phyloP scores from a whole-genome alignment of 2,113 vertebrate genomes.

The Eulacestoma nigropectus region DNA sequence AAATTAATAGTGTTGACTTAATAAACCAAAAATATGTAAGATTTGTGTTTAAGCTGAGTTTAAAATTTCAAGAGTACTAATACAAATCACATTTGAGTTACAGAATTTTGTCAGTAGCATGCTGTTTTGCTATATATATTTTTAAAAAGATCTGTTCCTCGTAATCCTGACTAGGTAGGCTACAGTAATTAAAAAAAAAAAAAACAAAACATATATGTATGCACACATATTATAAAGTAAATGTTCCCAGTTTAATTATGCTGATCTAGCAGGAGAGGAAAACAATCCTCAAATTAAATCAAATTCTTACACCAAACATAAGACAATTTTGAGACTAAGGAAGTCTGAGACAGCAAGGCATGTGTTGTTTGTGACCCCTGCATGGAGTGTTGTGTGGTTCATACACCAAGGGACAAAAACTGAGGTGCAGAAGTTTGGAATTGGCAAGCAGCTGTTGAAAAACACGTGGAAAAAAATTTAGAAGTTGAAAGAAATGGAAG shows the following conservation, averaged over 20 bases:
- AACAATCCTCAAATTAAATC: not conserved
- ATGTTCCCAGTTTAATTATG: not conserved
- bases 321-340: not conserved
- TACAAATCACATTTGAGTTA: not conserved
- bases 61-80: not conserved
- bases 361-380: fast-evolving
- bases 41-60: not conserved
- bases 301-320: not conserved
- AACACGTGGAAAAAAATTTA: not conserved
- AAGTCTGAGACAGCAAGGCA: not conserved
- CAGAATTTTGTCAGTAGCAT: not conserved
- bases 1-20: not conserved
- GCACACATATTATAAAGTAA: not conserved
- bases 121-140: not conserved
- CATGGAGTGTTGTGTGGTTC: not conserved
- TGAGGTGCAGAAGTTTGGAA: not conserved
- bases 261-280: not conserved
- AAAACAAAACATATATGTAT: too few species aligned
- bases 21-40: not conserved
- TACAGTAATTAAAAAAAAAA: not conserved
- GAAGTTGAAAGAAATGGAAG: not conserved
- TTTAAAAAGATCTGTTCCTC: not conserved
- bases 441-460: not conserved
- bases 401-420: not conserved
- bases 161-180: not conserved